Evolutionary conservation across 2,113 vertebrate species (phyloP).

Genomic region (Pelecanus crispus): DNA sequence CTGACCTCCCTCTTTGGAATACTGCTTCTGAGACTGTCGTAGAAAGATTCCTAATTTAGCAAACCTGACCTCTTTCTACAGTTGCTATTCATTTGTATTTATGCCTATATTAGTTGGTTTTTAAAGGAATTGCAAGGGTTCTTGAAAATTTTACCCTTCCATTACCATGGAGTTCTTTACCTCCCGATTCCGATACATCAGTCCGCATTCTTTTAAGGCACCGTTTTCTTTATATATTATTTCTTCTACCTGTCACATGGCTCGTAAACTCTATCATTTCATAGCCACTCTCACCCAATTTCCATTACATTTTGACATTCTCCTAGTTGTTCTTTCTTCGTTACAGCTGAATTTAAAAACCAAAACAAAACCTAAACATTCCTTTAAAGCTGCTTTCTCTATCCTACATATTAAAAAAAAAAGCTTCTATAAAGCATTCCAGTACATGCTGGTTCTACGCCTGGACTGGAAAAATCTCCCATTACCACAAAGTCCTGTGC

Average conservation of each 20-base stretch:
- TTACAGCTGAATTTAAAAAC: not conserved
- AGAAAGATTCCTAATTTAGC: not conserved
- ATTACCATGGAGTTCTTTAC: not conserved
- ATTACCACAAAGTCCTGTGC: not conserved
- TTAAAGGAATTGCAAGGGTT: not conserved
- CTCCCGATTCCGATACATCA: not conserved
- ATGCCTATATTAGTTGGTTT: not conserved
- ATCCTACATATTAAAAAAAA: no score
- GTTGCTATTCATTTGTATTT: not conserved
- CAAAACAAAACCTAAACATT: not conserved
- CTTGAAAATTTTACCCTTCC: not conserved
- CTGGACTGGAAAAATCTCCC: not conserved
- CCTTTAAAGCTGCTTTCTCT: not conserved
- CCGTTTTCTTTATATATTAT: not conserved
- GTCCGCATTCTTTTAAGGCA: not conserved
- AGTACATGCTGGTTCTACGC: not conserved
- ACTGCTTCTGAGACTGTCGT: rapidly evolving
- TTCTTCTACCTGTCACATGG: not conserved
- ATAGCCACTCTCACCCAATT: not conserved
- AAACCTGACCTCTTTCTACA: not conserved
- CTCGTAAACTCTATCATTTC: not conserved
- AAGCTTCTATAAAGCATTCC: not conserved
- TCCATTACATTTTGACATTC: not conserved
- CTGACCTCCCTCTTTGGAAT: not conserved
- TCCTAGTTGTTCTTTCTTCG: not conserved